Evolutionary conservation across 2,797 vertebrate species (phyloP), one percentile per base, ranked within the genome.

Genomic region (Phataginus tricuspis): DNA sequence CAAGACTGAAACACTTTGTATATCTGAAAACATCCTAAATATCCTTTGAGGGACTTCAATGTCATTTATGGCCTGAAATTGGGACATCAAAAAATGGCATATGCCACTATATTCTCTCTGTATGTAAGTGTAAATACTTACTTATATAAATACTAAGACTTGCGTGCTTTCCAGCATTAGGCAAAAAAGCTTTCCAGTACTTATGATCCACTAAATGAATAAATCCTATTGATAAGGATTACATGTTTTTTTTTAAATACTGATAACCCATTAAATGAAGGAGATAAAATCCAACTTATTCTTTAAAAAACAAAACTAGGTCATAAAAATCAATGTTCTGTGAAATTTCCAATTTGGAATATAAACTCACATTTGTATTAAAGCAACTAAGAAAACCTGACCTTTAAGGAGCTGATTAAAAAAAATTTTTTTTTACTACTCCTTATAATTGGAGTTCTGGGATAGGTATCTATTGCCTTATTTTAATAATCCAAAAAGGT

Each of bases 291-390:
- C 27, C 42, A 68, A 86, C 34, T 55, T 85, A 63, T 64, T 42
- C 49, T 75, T 83, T 71, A 14, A 5, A 4, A 78, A 72, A 82
- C 64, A 86, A 77, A 53, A 4, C 39, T 14, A 86, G 34, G 5
- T 69, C 42, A 85, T 45, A 39, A 57, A 86, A 87, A 77, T 72
- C 39, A 92, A 49, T 7, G 21, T 15, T 77, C 39, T 61, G 49
- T 55, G 64, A 90, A 84, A 91, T 93, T 86, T 79, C 71, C 18
- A 87, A 85, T 66, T 90, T 12, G 79, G n/a, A 91, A 8, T 49
- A 85, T 29, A 90, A 86, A 91, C 42, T 96, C 51, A 61, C 1
- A 75, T 55, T 49, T 68, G 53, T 61, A 59, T 66, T 25, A 74
- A 3, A 72, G 7, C 77, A 88, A 25, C 59, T 57, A 74, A 91